Conservation (phyloP, 2,888 invertebrate species). For the Amphipoea lucens region DNA sequence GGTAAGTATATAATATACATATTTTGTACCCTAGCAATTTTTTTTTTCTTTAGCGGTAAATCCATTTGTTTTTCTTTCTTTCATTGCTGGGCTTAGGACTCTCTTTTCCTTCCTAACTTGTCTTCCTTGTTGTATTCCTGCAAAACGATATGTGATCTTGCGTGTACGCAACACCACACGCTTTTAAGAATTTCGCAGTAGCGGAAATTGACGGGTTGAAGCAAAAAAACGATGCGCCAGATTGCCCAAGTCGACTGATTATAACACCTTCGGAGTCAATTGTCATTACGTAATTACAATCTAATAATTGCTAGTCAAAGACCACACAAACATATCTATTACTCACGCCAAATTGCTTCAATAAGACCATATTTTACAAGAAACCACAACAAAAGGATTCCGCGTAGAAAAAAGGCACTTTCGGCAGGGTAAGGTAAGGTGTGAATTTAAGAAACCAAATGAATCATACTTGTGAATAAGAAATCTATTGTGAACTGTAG, state of each 20-base stretch:
- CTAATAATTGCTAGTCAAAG: conserved; percentile 7
- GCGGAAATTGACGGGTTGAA: background rate
- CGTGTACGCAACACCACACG: too few relatives aligned
- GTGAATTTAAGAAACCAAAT: conserved; percentile 36
- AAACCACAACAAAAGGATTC: conserved; percentile 50
- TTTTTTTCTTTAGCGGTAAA: background rate
- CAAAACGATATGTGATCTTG: too few relatives aligned
- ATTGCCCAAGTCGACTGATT: background rate
- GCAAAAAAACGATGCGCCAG: background rate
- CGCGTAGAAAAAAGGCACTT: conserved; percentile 15
- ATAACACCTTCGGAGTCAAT: background rate
- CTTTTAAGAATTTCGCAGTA: background rate
- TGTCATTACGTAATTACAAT: background rate
- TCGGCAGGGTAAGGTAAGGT: conserved; percentile 5
- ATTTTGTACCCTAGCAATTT: too few relatives aligned
- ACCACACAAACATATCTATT: conserved; percentile 19
- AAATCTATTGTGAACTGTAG: conserved; percentile 21
- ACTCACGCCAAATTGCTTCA: conserved; percentile 41
- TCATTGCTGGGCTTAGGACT: background rate
- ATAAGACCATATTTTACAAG: background rate
- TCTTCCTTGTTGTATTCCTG: background rate
- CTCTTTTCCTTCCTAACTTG: background rate
- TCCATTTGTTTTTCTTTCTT: background rate
- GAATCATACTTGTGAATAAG: conserved; percentile 41
- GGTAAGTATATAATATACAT: too few relatives aligned